Evolutionary conservation across 1,140 invertebrate species (phyloP).

Genomic region (Sminthurides bifidus): DNA sequence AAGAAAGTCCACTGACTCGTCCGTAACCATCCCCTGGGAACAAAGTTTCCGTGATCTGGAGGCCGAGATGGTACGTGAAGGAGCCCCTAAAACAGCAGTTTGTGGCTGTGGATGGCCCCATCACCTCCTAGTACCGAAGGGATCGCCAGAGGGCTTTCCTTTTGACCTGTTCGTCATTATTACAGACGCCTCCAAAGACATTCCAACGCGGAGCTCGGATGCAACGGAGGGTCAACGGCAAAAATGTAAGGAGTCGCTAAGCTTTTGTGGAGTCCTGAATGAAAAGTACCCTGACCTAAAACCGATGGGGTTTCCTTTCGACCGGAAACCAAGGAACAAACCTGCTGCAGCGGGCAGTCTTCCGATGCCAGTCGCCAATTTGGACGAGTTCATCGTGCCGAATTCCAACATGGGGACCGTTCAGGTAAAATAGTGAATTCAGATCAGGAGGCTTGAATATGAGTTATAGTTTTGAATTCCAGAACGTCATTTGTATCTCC

Average conservation of each 20-base stretch:
- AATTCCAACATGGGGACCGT: slow-evolving; percentile 7
- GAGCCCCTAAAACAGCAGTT: background rate
- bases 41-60: background rate
- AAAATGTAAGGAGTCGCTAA: background rate
- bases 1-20: background rate
- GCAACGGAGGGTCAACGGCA: background rate
- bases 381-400: slow-evolving; percentile 1
- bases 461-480: background rate
- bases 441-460: background rate
- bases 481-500: background rate
- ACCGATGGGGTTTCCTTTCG: slow-evolving; percentile 7
- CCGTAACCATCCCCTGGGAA: background rate
- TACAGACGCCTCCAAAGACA: background rate
- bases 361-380: background rate
- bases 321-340: background rate
- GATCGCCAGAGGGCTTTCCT: slow-evolving; percentile 46
- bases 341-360: background rate
- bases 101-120: slow-evolving; percentile 81
- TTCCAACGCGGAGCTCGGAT: background rate
- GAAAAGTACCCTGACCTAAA: background rate
- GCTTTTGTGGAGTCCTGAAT: slow-evolving; percentile 4
- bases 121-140: slow-evolving; percentile 64
- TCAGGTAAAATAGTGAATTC: background rate
- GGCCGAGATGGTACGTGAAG: background rate
- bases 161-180: slow-evolving; percentile 50